phyloP scores from a whole-genome alignment of 2,797 vertebrate species.

The Gymnopithys bicolor region DNA sequence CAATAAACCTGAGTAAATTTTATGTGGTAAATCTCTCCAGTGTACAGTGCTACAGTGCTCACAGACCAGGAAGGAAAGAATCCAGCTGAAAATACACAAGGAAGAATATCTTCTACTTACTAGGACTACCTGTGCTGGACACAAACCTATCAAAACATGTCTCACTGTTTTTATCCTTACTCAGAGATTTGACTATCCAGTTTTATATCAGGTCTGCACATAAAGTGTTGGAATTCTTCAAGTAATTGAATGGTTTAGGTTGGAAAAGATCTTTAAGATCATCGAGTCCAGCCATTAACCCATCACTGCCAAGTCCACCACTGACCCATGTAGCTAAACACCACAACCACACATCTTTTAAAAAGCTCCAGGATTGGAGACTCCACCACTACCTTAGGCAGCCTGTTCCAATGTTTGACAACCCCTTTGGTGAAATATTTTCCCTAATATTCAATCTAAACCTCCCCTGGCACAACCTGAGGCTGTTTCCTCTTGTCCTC shows the following conservation, averaged over 20 bases:
- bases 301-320: not conserved
- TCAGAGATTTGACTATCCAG: not conserved
- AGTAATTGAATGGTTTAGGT: not conserved
- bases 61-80: not conserved
- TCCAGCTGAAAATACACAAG: not conserved
- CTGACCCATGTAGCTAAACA: not conserved
- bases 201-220: not conserved
- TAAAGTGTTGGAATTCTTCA: not conserved
- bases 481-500: not conserved
- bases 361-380: not conserved
- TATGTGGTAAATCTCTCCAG: not conserved
- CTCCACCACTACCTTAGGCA: not conserved
- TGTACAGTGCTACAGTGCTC: not conserved
- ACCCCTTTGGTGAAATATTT: not conserved
- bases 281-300: not conserved
- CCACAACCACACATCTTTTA: not conserved
- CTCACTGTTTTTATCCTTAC: not conserved
- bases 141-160: not conserved
- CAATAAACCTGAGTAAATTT: not conserved
- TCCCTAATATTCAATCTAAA: not conserved
- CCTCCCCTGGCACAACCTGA: not conserved
- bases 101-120: not conserved
- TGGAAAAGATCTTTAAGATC: not conserved
- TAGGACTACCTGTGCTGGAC: not conserved
- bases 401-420: not conserved